These are phyloP conservation scores for Pelodytes ibericus DNA, from an alignment of 2,797 vertebrate genomes.

Conservation along the genomic window DNA sequence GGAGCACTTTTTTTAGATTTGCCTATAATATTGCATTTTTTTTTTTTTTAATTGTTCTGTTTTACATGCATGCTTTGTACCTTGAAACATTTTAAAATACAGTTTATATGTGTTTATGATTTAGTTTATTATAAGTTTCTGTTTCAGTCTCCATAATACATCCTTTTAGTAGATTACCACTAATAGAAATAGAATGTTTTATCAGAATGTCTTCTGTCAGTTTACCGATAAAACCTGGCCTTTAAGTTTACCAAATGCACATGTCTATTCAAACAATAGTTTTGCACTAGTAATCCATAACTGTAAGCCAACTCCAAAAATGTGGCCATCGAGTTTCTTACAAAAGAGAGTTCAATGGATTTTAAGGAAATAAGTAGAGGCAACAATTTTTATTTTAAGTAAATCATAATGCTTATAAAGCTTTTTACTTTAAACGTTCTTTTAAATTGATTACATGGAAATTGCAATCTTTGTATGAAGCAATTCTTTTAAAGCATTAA, in stretches of 20 bases:
- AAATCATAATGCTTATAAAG: slow-evolving; percentile 54
- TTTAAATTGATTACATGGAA: slow-evolving; percentile 55
- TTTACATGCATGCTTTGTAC: too few relatives aligned
- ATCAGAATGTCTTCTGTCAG: slow-evolving; percentile 1
- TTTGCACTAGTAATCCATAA: slow-evolving; percentile 8
- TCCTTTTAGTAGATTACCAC: too few relatives aligned
- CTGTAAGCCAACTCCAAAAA: background rate
- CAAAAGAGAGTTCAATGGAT: slow-evolving; percentile 7
- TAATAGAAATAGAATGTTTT: too few relatives aligned
- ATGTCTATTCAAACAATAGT: background rate
- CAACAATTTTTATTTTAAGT: slow-evolving; percentile 47
- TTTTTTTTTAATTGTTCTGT: too few relatives aligned
- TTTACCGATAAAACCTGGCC: background rate
- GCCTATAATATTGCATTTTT: too few relatives aligned
- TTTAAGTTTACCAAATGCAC: background rate
- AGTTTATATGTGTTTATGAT: too few relatives aligned
- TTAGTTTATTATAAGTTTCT: too few relatives aligned
- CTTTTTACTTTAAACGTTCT: slow-evolving; percentile 53
- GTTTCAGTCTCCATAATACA: too few relatives aligned
- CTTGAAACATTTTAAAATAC: too few relatives aligned
- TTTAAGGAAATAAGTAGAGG: slow-evolving; percentile 47
- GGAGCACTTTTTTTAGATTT: too few relatives aligned
- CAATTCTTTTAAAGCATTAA: slow-evolving; percentile 47
- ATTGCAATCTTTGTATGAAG: slow-evolving; percentile 55
- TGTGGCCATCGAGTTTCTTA: background rate